A percentile compares a stretch with the other conserved stretches of the same genome.
These are phyloP conservation scores for Alentia gelatinosa DNA, from an alignment of 2,888 invertebrate species.

Conservation along the genomic window DNA sequence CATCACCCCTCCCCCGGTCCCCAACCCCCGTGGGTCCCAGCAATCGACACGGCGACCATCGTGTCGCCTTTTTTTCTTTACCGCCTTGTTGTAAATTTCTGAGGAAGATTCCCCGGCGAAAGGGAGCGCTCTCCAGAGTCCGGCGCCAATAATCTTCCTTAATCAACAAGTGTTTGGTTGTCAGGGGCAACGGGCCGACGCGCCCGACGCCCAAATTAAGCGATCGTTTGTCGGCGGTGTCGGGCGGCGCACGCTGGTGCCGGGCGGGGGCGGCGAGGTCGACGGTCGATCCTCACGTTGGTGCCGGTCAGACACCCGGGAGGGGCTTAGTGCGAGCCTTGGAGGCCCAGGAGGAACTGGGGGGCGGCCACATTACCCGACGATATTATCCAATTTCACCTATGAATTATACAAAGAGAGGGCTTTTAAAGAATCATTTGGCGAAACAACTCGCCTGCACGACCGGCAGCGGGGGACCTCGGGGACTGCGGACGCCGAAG, in stretches of 20 bases:
- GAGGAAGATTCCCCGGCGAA: slow-evolving; percentile 12
- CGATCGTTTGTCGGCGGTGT: slow-evolving; percentile 38
- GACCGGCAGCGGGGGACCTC: slow-evolving; percentile 4
- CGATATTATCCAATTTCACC: slow-evolving; percentile 55
- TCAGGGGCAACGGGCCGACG: slow-evolving; percentile 46
- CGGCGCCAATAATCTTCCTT: slow-evolving; percentile 45
- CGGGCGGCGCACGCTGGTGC: not conserved
- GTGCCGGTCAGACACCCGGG: not conserved
- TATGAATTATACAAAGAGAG: slow-evolving; percentile 56
- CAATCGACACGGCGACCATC: not conserved
- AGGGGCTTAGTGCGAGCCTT: slow-evolving; percentile 38
- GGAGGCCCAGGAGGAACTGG: slow-evolving; percentile 27
- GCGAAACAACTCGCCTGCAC: slow-evolving; percentile 49
- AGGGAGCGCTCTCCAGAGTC: not conserved
- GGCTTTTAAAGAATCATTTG: slow-evolving; percentile 56
- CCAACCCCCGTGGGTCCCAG: not conserved
- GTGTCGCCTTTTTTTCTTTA: slow-evolving; percentile 2
- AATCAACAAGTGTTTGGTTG: slow-evolving; percentile 56
- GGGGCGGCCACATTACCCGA: slow-evolving; percentile 30
- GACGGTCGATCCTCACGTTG: not conserved
- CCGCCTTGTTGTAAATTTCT: slow-evolving; percentile 45
- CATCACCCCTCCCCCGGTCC: not conserved
- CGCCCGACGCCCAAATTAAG: slow-evolving; percentile 37
- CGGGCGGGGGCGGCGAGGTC: not conserved
- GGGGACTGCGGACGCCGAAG: not conserved